phyloP scores from a whole-genome alignment of 2,113 vertebrate genomes.

The Engystomops pustulosus region DNA sequence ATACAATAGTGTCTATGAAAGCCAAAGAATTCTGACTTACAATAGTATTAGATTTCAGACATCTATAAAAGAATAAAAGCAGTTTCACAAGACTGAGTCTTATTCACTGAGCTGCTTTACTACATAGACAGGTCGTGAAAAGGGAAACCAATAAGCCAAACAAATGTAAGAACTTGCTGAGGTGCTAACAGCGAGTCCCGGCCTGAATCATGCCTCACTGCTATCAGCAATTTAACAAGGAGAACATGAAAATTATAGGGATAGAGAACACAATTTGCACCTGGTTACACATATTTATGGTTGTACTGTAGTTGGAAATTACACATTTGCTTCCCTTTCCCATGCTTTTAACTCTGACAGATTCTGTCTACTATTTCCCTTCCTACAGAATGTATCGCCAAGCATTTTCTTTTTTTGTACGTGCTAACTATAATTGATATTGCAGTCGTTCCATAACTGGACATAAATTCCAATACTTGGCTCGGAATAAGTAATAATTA shows the following conservation, averaged over 20 bases:
- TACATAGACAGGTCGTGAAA: not conserved
- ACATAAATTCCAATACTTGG: not conserved
- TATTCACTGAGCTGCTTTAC: not conserved
- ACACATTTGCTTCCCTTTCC: not conserved
- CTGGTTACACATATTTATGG: constrained; percentile 25
- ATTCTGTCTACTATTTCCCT: not conserved
- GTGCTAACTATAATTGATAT: not conserved
- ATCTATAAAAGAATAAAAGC: not conserved
- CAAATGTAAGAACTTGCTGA: not conserved
- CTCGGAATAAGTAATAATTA: not conserved
- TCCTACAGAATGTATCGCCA: not conserved
- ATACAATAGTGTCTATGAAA: not conserved
- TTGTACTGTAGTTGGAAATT: not conserved
- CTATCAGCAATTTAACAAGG: constrained; percentile 20
- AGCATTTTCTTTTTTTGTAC: not conserved
- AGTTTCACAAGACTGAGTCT: not conserved
- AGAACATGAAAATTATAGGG: constrained; percentile 32
- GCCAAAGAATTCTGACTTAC: not conserved
- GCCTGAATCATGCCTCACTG: not conserved
- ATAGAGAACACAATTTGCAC: constrained; percentile 1
- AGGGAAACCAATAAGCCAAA: constrained; percentile 21
- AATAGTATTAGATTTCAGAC: not conserved
- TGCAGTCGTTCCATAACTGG: not conserved
- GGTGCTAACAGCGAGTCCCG: not conserved
- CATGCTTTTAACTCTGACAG: not conserved